Evolutionary conservation across 2,888 invertebrate genomes (phyloP), one percentile per base, ranked within the genome.

Genomic region (Sesamia inferens): DNA sequence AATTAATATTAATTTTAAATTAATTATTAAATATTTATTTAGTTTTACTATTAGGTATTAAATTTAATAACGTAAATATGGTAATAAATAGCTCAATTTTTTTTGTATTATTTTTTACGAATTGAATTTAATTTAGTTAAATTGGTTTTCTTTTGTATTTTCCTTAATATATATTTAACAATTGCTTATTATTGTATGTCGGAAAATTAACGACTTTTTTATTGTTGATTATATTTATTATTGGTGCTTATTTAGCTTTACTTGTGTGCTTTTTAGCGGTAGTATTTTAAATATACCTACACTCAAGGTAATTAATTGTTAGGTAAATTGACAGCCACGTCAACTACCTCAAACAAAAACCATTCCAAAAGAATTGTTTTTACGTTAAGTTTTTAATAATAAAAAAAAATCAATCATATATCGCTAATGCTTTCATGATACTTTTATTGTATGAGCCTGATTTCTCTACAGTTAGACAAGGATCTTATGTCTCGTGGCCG

Each of bases 81-180:
- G 31, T 5, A n/a, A n/a, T 65, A 63, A 54, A 44, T 80, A 79
- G 55, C 3, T 65, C 24, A 62, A 73, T 58, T 66, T 22, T 48
- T 57, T 51, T 54, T 54, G 31, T 8, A 7, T 48, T 8, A 16
- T 11, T 59, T 42, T 24, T n/a, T 14, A 5, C 5, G n/a, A 42
- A 14, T 47, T 24, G 61, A 55, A n/a, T 39, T 61, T 31, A 42
- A 42, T 44, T 14, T 44, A 31, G 2, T 76, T 51, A 0, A 14
- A 51, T 51, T 66, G 13, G 39, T 76, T 67, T 44, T n/a, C 6
- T 19, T n/a, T 31, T 19, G 44, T 54, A 0, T 61, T 54, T 24
- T 22, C 5, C 5, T 64, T 24, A 48, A 24, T 22, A 22, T 54
- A 3, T 39, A 16, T 39, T 54, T 0, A 54, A 16, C 47, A 42